Evolutionary conservation across 2,797 vertebrate genomes (phyloP), one percentile per base, ranked within the genome.

Genomic region (Typhlichthys subterraneus): DNA sequence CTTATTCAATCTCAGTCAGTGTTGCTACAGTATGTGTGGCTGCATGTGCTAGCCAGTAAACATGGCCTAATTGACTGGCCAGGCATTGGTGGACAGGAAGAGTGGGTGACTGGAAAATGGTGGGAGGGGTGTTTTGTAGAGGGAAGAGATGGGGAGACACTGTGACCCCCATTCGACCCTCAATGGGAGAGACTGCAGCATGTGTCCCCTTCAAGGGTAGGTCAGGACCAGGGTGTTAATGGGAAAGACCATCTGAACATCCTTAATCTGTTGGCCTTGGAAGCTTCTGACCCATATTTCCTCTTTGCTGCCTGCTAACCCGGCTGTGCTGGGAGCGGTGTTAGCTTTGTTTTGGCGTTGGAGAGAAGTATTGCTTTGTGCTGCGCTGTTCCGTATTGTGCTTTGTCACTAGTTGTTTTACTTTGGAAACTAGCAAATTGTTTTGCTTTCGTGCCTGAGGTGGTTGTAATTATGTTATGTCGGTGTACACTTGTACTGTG

Each of bases 121-220:
- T 70, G 79, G 67, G 85, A 82, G 53, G 67, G 65, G 45, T 61
- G 17, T 66, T 91, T 91, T 86, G 85, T 54, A 69, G 77, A 85
- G 48, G 82, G 70, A 47, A 82, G 77, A 67, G 73, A 72, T 45
- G 65, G 72, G 73, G 82, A 79, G 14, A 5, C 77, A 2, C 78
- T 92, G 73, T 92, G 88, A 84, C 81, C 86, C 88, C 56, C 72
- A 82, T 38, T 80, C 86, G 17, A 83, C 89, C 57, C 83, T 92
- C 75, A 91, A 87, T 72, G 71, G 86, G 88, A 86, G 73, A 88
- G 76, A 92, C 83, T 4, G 88, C 89, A n/a, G 50, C 70, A 59
- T 91, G 87, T 78, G 59, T 23, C 29, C 80, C 79, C 33, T 68
- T 82, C 59, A 69, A 72, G 79, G 88, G 89, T 91, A 91, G 79